Evolutionary conservation across 2,113 vertebrate genomes (phyloP).

Genomic region (Antigone vipio): DNA sequence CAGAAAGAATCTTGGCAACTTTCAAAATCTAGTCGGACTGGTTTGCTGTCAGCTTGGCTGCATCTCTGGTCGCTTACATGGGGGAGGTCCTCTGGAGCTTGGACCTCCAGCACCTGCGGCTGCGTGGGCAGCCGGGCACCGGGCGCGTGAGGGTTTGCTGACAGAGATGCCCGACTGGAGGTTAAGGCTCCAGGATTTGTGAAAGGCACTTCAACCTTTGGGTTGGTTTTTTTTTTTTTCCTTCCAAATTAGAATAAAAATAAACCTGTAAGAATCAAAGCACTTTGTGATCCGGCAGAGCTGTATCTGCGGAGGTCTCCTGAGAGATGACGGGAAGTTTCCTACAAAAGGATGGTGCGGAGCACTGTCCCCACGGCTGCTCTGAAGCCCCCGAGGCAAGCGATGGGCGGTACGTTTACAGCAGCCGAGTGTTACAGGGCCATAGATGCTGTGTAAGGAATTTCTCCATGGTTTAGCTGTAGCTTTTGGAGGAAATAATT

Average conservation of each 20-base stretch:
- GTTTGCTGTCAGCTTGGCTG: neutral
- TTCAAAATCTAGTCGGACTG: neutral
- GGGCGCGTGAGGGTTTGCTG: neutral
- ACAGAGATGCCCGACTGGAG: too few species aligned
- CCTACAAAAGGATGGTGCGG: neutral
- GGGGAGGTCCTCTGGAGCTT: neutral
- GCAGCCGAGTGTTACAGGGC: neutral
- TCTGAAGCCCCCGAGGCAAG: neutral
- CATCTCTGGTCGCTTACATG: neutral
- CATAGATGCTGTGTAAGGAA: neutral
- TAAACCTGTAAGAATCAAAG: neutral
- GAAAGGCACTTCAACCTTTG: neutral
- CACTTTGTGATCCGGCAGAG: neutral
- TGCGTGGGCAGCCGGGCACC: fast-evolving
- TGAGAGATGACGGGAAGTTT: neutral
- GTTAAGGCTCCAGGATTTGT: neutral
- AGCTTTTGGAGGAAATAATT: constrained; percentile 23
- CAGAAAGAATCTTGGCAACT: neutral
- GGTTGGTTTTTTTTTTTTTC: neutral
- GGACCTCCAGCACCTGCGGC: neutral
- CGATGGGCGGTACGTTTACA: neutral
- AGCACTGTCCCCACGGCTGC: neutral
- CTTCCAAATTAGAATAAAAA: neutral
- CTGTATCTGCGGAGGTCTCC: neutral
- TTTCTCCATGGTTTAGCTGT: neutral